phyloP scores from a whole-genome alignment of 1,140 invertebrate genomes.

The Hyles euphorbiae region DNA sequence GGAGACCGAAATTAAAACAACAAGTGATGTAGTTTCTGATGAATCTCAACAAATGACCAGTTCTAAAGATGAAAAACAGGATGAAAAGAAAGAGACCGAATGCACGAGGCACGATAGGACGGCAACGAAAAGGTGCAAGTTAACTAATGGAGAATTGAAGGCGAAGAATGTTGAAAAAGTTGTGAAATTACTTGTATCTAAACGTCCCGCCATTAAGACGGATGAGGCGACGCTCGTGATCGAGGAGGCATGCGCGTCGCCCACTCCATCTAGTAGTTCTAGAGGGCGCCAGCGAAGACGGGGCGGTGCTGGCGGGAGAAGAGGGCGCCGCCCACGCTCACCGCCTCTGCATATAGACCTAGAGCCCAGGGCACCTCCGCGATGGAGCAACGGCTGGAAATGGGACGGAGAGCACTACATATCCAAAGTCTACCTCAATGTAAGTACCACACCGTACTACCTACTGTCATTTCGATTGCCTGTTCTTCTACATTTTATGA shows the following conservation, averaged over 20 bases:
- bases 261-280: conserved; percentile 28
- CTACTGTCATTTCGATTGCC: neutral
- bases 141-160: conserved; percentile 46
- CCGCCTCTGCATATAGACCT: conserved; percentile 29
- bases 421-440: conserved; percentile 90
- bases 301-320: conserved; percentile 27
- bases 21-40: conserved; percentile 1
- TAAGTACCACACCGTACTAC: conserved; percentile 75
- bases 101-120: conserved; percentile 10
- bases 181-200: conserved; percentile 49
- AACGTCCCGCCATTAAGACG: conserved; percentile 55
- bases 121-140: conserved; percentile 20
- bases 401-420: conserved; percentile 91
- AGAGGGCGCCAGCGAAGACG: conserved; percentile 26
- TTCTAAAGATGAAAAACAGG: neutral
- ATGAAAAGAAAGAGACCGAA: conserved; percentile 12
- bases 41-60: neutral
- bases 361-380: conserved; percentile 71
- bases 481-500: neutral
- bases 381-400: conserved; percentile 94
- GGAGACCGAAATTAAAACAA: neutral
- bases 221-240: conserved; percentile 55
- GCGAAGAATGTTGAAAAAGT: conserved; percentile 48
- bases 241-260: conserved; percentile 57
- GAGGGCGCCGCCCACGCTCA: conserved; percentile 29